Conservation (phyloP, 2,888 invertebrate genomes). For the Neelides folsomi region DNA sequence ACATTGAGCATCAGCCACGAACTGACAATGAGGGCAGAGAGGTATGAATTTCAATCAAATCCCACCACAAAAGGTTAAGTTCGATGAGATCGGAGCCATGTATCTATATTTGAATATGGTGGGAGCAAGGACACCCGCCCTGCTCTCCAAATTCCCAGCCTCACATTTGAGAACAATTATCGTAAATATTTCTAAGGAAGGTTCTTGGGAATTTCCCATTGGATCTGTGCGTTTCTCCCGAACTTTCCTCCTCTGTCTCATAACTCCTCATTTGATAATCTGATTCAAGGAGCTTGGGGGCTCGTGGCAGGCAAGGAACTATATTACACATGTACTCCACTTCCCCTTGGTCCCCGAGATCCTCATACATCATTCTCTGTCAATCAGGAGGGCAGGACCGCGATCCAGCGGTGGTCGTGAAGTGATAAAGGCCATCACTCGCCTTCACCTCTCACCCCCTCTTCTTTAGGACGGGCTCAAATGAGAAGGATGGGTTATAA, state of each 20-base stretch:
- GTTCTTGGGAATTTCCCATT: background rate
- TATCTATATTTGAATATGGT: too few relatives aligned
- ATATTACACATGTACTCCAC: too few relatives aligned
- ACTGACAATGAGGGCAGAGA: too few relatives aligned
- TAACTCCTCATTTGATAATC: conserved; percentile 33
- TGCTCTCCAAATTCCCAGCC: background rate
- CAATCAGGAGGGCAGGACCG: background rate
- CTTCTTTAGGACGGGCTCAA: background rate
- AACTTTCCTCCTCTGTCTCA: conserved; percentile 25
- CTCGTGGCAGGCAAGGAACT: too few relatives aligned
- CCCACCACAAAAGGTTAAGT: too few relatives aligned
- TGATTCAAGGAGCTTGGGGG: conserved; percentile 16
- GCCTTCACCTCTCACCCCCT: too few relatives aligned
- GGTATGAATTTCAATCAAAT: too few relatives aligned
- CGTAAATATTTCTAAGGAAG: conserved; percentile 30
- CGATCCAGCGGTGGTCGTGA: background rate
- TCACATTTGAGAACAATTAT: conserved; percentile 33
- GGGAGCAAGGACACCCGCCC: too few relatives aligned
- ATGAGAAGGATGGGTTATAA: background rate
- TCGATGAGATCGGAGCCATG: too few relatives aligned
- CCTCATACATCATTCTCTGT: conserved; percentile 2
- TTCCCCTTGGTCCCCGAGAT: background rate
- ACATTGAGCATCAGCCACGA: too few relatives aligned
- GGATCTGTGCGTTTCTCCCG: conserved; percentile 5
- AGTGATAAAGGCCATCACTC: too few relatives aligned